A percentile compares a stretch with the other conserved stretches of the same genome.
phyloP scores from a whole-genome alignment of 2,113 vertebrate genomes.

The Aphelocoma coerulescens region DNA sequence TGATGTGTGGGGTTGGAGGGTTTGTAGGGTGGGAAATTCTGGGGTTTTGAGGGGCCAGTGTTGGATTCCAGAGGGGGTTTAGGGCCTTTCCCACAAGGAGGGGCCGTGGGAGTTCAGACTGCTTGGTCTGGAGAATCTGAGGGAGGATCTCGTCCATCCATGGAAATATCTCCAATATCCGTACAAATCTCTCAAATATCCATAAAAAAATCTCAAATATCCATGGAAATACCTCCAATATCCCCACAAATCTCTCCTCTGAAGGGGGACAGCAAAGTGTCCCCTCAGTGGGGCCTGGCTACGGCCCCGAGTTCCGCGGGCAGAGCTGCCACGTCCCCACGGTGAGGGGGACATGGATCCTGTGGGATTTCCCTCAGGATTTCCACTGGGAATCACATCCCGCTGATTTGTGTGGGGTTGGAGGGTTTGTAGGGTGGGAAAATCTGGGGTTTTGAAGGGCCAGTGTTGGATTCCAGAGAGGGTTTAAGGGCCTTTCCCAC shows the following conservation, averaged over 20 bases:
- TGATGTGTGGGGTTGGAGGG: neutral
- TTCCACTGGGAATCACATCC: too few species aligned
- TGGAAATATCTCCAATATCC: neutral
- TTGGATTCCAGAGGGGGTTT: neutral
- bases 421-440: too few species aligned
- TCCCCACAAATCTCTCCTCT: neutral
- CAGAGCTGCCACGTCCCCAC: too few species aligned
- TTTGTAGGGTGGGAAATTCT: fast-evolving
- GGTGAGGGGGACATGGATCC: too few species aligned
- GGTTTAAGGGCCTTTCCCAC: neutral
- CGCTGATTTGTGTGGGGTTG: too few species aligned
- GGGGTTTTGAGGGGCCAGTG: too few species aligned
- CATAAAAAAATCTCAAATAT: neutral
- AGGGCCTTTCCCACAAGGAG: neutral
- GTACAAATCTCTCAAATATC: neutral
- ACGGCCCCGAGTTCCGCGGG: too few species aligned
- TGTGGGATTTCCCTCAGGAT: too few species aligned
- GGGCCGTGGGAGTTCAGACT: neutral
- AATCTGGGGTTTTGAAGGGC: too few species aligned
- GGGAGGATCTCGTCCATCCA: fast-evolving
- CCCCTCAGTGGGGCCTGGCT: too few species aligned
- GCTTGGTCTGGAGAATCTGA: neutral
- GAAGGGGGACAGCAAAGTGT: neutral
- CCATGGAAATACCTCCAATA: neutral
- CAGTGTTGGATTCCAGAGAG: too few species aligned